Evolutionary conservation across 2,113 vertebrate species (phyloP), one percentile per base, ranked within the genome.

Genomic region (Heterochromis multidens): DNA sequence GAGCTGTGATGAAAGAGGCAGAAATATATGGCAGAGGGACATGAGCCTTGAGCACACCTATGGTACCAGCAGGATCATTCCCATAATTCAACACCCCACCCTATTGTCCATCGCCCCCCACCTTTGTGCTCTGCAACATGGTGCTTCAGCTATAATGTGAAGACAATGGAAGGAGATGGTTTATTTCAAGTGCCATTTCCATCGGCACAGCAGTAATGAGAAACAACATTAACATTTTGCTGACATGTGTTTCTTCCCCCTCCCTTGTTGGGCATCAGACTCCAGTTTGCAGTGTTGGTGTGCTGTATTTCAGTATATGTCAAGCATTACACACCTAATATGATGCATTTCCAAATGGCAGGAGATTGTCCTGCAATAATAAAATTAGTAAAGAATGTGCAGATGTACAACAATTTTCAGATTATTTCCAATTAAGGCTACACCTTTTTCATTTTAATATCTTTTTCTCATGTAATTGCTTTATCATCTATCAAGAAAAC

Each of bases 181-280:
- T 91, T 90, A 93, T 95, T 94, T 93, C 92, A 92, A 83, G 85
- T 92, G 82, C 88, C 70, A 82, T 93, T 95, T 95, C 88, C 83
- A 86, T 52, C 77, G 57, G 77, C 84, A 54, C 70, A 33, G 83
- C 88, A 88, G 92, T 94, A 94, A 96, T 89, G 91, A 94, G 90
- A 79, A 89, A 81, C 84, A 91, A 91, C 93, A 95, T 95, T 94
- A 95, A 92, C 95, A 95, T 95, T 95, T 90, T 94, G 95, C 95
- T 95, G 95, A 95, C 94, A 90, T n/a, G 77, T 86, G 86, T 81
- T 84, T 72, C 85, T 65, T 17, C 37, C 62, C 43, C 0, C 81
- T 84, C 84, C 49, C 87, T 80, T 4, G 57, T 29, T 16, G 81
- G 80, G 58, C 52, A 83, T 83, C 83, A 78, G 74, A 25, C 74